A percentile compares a stretch with the other conserved stretches of the same genome.
These are phyloP conservation scores for Brachionus asplanchnoidis DNA, from an alignment of 1,140 invertebrate genomes.

Conservation along the genomic window DNA sequence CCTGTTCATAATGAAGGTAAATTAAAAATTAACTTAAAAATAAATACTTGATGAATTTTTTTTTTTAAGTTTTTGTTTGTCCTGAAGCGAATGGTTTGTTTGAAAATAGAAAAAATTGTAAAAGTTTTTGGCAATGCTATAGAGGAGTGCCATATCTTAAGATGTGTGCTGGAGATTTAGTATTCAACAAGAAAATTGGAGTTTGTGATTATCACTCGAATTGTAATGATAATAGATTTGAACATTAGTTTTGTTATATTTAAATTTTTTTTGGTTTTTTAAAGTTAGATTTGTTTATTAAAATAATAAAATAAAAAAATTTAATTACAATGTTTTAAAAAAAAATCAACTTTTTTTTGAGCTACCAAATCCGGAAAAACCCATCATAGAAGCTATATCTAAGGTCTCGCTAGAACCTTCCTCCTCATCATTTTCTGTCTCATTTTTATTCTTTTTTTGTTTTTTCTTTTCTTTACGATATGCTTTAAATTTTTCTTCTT, in stretches of 20 bases:
- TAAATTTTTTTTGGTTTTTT: neutral
- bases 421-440: slow-evolving; percentile 62
- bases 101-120: neutral
- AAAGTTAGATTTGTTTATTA: neutral
- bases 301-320: neutral
- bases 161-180: neutral
- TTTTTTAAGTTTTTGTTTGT: neutral
- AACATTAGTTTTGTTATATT: neutral
- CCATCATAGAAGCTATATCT: slow-evolving; percentile 85
- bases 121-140: neutral
- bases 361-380: slow-evolving; percentile 85
- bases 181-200: neutral
- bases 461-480: slow-evolving; percentile 82
- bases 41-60: neutral
- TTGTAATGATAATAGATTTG: neutral
- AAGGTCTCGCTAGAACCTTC: slow-evolving; percentile 55
- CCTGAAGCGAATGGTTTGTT: neutral
- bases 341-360: slow-evolving; percentile 17
- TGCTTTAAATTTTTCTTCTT: slow-evolving; percentile 89
- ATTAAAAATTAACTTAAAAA: no score
- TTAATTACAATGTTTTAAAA: neutral
- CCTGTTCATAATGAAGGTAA: neutral
- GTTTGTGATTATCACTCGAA: slow-evolving; percentile 3
- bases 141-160: neutral
- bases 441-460: slow-evolving; percentile 75